Conservation (phyloP, 2,888 invertebrate genomes). For the Apodemia hepburni region DNA sequence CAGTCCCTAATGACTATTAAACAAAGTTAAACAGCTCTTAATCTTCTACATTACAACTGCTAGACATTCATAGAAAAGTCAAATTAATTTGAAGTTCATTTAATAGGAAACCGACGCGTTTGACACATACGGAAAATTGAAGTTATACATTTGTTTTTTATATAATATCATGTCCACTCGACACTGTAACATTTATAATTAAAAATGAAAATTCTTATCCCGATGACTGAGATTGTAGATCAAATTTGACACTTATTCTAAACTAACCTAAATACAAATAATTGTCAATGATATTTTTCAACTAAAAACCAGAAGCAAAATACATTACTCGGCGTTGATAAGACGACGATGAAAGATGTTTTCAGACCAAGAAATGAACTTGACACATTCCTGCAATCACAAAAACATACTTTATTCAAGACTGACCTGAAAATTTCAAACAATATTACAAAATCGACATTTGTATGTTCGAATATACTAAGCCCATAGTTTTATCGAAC, state of each 20-base stretch:
- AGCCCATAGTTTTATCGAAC: not conserved
- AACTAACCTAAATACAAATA: constrained; percentile 55
- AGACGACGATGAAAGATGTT: constrained; percentile 51
- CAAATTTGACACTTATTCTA: constrained; percentile 47
- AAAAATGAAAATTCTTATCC: constrained; percentile 12
- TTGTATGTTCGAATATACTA: not conserved
- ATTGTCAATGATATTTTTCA: constrained; percentile 48
- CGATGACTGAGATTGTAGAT: constrained; percentile 9
- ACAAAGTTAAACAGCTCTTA: constrained; percentile 9
- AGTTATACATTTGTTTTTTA: not conserved
- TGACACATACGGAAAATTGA: constrained; percentile 4
- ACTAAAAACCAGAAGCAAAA: constrained; percentile 39
- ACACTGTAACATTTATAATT: not conserved
- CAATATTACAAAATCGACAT: not conserved
- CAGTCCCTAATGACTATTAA: not conserved
- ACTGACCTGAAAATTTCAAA: constrained; percentile 10
- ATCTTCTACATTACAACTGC: constrained; percentile 1
- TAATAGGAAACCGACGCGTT: not conserved
- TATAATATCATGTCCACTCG: not conserved
- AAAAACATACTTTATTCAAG: constrained; percentile 32
- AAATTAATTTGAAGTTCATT: not conserved
- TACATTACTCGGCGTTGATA: constrained; percentile 38
- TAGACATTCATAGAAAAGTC: constrained; percentile 3
- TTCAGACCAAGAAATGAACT: constrained; percentile 42
- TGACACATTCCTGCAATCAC: constrained; percentile 42